Base-by-base conservation (phyloP, 2,797 vertebrate species). In the Coregonus sp. region DNA sequence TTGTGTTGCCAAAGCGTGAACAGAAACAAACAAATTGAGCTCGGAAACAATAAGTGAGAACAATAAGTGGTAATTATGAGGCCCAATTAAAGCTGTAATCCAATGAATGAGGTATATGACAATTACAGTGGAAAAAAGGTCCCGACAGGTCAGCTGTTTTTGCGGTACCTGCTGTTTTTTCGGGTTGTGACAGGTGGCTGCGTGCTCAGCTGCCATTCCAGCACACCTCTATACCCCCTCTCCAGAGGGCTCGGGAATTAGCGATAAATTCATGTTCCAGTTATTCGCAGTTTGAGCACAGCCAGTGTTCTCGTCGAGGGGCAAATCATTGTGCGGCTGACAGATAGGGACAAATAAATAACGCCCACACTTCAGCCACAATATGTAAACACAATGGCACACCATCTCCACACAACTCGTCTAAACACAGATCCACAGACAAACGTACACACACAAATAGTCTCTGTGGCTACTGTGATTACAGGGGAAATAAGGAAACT, bases 1-100 rank as follows among this genome's bases (percentile, higher is more conserved):
- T 89, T 79, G 86, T 84, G 82, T 84, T 78, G 77, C 76, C 82
- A 82, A 87, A 89, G 86, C 84, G 86, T 85, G 88, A 90, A 88
- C 79, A 83, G 86, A 93, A 91, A 92, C 88, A 92, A 91, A 92
- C 87, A 92, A 92, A 92, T 82, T 88, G 90, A 93, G 89, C 86
- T 81, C 85, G 88, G 87, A 90, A 91, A 92, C 86, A 92, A 91
- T 90, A 86, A 85, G 40, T 78, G 50, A 47, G 40, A 47, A 47
- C 40, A 47, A 12, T 47, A 86, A 85, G 80, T 47, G 7, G 79
- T 85, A 86, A 92, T 91, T 91, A 91, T 85, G 80, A 87, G 87
- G 89, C 87, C 75, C 86, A 92, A 92, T 92, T 85, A 89, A 87
- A 89, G 82, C 80, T 37, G 85, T 90, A 90, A 91, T 91, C 83